These are phyloP conservation scores for Hipposideros larvatus DNA, from an alignment of 2,797 vertebrate genomes.

Conservation along the genomic window DNA sequence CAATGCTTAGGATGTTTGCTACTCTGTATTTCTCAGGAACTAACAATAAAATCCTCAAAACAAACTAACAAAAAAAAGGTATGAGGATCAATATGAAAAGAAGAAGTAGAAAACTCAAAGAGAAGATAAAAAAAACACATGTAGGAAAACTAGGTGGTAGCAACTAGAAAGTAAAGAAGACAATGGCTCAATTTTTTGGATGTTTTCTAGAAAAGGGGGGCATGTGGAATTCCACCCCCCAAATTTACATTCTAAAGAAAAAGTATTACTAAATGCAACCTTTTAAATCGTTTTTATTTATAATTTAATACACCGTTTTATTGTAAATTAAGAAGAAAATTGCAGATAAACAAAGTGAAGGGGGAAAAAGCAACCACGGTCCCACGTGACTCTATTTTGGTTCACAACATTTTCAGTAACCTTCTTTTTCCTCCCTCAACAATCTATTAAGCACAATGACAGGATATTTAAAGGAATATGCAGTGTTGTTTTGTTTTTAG, in stretches of 20 bases:
- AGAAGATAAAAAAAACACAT: background rate
- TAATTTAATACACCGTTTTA: background rate
- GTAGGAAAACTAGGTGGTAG: constrained; percentile 15
- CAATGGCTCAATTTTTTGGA: background rate
- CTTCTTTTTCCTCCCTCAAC: background rate
- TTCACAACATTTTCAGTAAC: background rate
- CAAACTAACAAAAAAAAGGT: background rate
- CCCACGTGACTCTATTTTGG: background rate
- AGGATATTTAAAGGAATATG: constrained; percentile 39
- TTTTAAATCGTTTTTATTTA: constrained; percentile 5
- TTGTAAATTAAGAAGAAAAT: constrained; percentile 19
- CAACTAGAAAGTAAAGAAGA: constrained; percentile 1
- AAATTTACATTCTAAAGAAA: background rate
- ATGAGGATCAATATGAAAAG: background rate
- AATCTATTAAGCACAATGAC: background rate
- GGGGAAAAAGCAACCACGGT: background rate
- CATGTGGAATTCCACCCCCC: background rate
- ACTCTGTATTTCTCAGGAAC: background rate
- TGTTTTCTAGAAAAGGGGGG: background rate
- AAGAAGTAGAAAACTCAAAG: background rate
- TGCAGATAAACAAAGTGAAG: constrained; percentile 3
- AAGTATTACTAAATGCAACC: background rate
- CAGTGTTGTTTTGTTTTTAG: background rate
- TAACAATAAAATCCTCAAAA: constrained; percentile 14
- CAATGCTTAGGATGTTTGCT: background rate